These are phyloP conservation scores for Melanogrammus aeglefinus DNA, from an alignment of 2,797 vertebrate species.

Conservation along the genomic window DNA sequence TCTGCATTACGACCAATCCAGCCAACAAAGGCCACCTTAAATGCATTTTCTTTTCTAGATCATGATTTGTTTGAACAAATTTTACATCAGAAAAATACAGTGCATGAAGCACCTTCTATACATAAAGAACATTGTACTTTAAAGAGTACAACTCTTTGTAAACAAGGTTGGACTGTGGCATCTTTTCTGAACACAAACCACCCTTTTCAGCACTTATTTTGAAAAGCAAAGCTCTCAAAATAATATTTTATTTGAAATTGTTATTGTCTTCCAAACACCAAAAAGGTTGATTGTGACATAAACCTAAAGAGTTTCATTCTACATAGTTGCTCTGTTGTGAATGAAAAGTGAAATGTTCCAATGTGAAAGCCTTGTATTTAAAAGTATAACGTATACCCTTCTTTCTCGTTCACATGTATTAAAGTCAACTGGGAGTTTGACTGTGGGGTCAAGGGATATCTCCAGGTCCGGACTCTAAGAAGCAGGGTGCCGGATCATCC, in stretches of 20 bases:
- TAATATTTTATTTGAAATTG: conserved; percentile 21
- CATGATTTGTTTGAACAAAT: conserved; percentile 45
- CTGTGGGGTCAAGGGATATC: background rate
- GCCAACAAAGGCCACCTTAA: conserved; percentile 7
- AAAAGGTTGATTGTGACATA: conserved; percentile 58
- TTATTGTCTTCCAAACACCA: conserved; percentile 30
- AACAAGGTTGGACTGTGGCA: conserved; percentile 50
- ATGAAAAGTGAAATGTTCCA: conserved; percentile 1
- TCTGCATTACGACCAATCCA: background rate
- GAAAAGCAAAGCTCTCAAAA: conserved; percentile 42
- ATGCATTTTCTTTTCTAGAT: conserved; percentile 35
- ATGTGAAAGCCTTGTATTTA: background rate
- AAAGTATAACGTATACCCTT: conserved; percentile 1
- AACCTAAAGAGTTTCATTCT: background rate
- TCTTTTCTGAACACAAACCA: conserved; percentile 42
- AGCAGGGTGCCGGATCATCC: conserved; percentile 67
- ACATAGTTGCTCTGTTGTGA: conserved; percentile 17
- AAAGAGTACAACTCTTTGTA: conserved; percentile 55
- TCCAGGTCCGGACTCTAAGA: conserved; percentile 30
- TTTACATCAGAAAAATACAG: conserved; percentile 59
- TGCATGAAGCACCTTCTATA: conserved; percentile 62
- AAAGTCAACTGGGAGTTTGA: conserved; percentile 32
- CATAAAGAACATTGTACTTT: conserved; percentile 54
- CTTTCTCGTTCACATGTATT: conserved; percentile 32
- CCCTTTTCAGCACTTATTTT: conserved; percentile 27